Percentiles rank a stretch among this genome's conserved stretches.
These are phyloP conservation scores for Sus cebifrons DNA, from an alignment of 2,797 vertebrate genomes.

Conservation along the genomic window DNA sequence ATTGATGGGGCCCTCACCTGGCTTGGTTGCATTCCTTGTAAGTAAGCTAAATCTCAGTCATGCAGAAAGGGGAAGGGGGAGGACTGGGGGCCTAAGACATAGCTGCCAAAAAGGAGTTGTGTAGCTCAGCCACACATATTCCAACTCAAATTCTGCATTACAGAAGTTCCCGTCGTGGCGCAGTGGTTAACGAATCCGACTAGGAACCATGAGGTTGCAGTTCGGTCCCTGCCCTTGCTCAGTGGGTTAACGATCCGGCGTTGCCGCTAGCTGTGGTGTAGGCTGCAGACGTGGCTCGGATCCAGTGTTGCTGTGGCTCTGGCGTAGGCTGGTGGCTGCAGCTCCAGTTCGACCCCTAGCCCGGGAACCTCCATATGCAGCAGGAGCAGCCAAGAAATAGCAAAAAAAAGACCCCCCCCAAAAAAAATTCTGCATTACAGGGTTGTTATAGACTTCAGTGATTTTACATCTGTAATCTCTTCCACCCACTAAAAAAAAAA, in stretches of 20 bases:
- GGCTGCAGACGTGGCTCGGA: too few species aligned
- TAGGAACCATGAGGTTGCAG: too few species aligned
- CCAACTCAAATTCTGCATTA: constrained; percentile 22
- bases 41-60: not conserved
- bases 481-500: not conserved
- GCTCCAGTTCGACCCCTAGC: too few species aligned
- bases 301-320: too few species aligned
- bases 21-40: not conserved
- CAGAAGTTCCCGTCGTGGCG: not conserved
- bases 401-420: too few species aligned
- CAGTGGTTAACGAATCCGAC: too few species aligned
- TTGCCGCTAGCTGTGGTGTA: too few species aligned
- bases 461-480: not conserved
- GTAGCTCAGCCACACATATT: not conserved
- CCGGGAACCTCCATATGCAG: too few species aligned
- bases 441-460: not conserved
- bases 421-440: constrained; percentile 27
- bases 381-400: too few species aligned
- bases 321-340: too few species aligned
- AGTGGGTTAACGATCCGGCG: too few species aligned
- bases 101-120: not conserved
- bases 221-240: too few species aligned
- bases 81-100: not conserved
- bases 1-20: not conserved
- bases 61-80: not conserved